Percentiles rank a stretch among this genome's conserved stretches.
Evolutionary conservation across 2,888 invertebrate species (phyloP).

Genomic region (Tholera decimalis): DNA sequence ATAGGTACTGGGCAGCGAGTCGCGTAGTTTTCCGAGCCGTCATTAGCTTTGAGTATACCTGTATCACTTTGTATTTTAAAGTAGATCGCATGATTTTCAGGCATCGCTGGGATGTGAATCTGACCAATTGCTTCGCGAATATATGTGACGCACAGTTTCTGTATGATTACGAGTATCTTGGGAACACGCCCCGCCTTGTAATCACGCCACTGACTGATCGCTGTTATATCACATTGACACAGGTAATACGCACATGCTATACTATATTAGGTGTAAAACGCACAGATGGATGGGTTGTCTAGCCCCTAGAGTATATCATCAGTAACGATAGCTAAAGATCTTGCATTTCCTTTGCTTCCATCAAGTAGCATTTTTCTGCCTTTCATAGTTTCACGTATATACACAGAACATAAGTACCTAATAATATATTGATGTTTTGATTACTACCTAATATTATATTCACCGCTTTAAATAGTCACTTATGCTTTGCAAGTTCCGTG

Average conservation of each 20-base stretch:
- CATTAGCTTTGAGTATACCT: no score
- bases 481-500: no score
- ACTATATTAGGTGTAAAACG: not conserved
- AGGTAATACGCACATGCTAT: slow-evolving; percentile 84
- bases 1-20: no score
- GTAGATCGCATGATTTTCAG: slow-evolving; percentile 72
- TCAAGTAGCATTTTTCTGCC: no score
- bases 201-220: slow-evolving; percentile 98
- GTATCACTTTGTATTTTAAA: not conserved
- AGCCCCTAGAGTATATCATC: no score
- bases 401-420: no score
- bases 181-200: slow-evolving; percentile 98
- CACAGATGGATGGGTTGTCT: not conserved
- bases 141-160: slow-evolving; percentile 98
- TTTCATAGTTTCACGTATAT: no score
- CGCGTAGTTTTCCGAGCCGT: no score
- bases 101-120: slow-evolving; percentile 95
- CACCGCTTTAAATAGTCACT: no score
- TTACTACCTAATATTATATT: no score
- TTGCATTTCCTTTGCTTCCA: no score
- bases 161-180: slow-evolving; percentile 98
- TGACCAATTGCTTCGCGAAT: slow-evolving; percentile 97
- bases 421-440: not conserved
- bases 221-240: slow-evolving; percentile 98
- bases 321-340: no score